Evolutionary conservation across 1,140 invertebrate genomes (phyloP), one percentile per base, ranked within the genome.

Genomic region (Acromyrmex echinatior): DNA sequence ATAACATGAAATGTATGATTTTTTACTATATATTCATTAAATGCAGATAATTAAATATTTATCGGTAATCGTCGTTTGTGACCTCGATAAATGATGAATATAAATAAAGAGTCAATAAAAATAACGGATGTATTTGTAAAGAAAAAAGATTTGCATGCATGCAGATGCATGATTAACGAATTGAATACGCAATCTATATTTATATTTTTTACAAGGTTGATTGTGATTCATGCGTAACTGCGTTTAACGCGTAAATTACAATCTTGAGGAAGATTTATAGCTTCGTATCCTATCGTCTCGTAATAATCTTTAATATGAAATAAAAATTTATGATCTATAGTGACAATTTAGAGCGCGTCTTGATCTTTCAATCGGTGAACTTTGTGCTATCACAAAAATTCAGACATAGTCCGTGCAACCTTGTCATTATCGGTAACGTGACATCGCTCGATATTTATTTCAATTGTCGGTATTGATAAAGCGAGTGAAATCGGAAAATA

Each of bases 391-490:
- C 14, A 39, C 16, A 56, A 45, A 49, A 70, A 58, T 49, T 82
- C 2, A 82, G 6, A 16, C 51, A 5, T 58, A 82, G 18, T 39
- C 1, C 16, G 0, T 58, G 31, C 25, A 74, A 35, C 28, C 60
- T 74, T 84, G 56, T 35, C 56, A 21, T 70, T 70, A 81, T 81
- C 65, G 45, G 0, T 71, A 16, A 73, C 35, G 25, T 60, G 28
- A 62, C 25, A 3, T n/a, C 35, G 25, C 2, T 28, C 14, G 49
- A 25, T 73, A 82, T 49, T 74, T 35, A 51, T 84, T 62, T 74
- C 12, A 74, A 74, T 62, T 84, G 71, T 63, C 80, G 9, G 16
- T 5, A 74, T 49, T 49, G 56, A 74, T 84, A 74, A 74, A 63
- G 28, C 9, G 5, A 49, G 14, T 0, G 9, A 62, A 56, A 62